Conservation (phyloP, 2,888 invertebrate species). For the Campoplex capitator region DNA sequence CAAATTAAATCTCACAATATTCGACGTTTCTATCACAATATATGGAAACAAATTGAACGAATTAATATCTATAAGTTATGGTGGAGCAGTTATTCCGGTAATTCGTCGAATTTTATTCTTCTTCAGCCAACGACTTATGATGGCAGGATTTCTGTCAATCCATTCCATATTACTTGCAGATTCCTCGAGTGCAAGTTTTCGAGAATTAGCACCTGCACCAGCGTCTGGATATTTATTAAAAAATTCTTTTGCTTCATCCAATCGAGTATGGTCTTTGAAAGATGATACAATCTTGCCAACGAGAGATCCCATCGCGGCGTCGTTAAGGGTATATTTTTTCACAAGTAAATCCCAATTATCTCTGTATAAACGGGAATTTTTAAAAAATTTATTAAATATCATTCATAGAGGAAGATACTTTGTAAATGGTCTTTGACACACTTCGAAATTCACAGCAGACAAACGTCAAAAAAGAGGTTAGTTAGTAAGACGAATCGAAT, state of each 20-base stretch:
- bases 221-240: conserved; percentile 64
- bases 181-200: conserved; percentile 64
- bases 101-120: conserved; percentile 30
- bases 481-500: no score
- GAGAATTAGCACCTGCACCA: conserved; percentile 62
- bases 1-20: background rate
- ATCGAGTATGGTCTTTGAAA: conserved; percentile 49
- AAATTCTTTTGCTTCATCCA: conserved; percentile 61
- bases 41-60: background rate
- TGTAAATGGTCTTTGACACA: no score
- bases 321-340: conserved; percentile 65
- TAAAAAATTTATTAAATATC: background rate
- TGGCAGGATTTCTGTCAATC: conserved; percentile 55
- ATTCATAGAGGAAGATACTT: background rate
- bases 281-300: conserved; percentile 66
- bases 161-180: conserved; percentile 62
- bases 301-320: conserved; percentile 62
- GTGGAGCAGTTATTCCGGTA: background rate
- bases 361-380: conserved; percentile 24
- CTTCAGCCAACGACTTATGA: conserved; percentile 58
- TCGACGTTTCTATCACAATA: background rate
- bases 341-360: conserved; percentile 60
- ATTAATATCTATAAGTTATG: conserved; percentile 2
- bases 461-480: no score
- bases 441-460: no score